phyloP scores from a whole-genome alignment of 2,797 vertebrate genomes.

The Myoxocephalus aenaeus region DNA sequence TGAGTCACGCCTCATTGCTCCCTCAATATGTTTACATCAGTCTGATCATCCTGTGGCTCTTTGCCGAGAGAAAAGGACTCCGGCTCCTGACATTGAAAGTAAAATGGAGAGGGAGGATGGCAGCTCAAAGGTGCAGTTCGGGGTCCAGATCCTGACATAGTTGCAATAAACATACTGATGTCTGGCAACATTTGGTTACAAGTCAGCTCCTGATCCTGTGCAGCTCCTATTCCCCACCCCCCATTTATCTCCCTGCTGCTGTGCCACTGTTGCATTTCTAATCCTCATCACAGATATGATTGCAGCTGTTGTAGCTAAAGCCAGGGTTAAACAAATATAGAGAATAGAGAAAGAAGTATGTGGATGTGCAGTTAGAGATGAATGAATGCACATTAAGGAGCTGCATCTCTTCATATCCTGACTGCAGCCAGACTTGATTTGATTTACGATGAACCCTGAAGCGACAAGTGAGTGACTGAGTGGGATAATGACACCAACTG shows the following conservation, averaged over 20 bases:
- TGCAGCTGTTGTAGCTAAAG: constrained; percentile 20
- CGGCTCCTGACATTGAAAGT: constrained; percentile 10
- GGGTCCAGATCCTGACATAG: constrained; percentile 14
- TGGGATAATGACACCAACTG: constrained; percentile 16
- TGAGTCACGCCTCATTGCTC: constrained; percentile 48
- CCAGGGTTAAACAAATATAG: constrained; percentile 15
- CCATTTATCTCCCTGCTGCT: constrained; percentile 31
- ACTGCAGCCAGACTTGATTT: constrained; percentile 12
- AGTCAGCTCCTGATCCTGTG: constrained; percentile 27
- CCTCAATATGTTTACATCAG: constrained; percentile 16
- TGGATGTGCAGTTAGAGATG: neutral
- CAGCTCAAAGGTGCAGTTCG: constrained; percentile 18
- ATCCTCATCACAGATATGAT: constrained; percentile 58
- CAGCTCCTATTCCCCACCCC: constrained; percentile 15
- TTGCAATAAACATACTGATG: constrained; percentile 3
- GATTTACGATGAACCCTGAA: constrained; percentile 31
- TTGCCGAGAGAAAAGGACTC: neutral
- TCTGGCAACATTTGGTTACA: constrained; percentile 22
- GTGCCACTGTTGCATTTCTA: constrained; percentile 39
- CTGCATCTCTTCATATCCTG: neutral
- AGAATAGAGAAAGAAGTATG: neutral
- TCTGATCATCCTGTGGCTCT: constrained; percentile 13
- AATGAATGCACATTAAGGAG: neutral
- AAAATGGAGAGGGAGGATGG: neutral
- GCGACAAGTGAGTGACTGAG: constrained; percentile 11